These are phyloP conservation scores for Andrena minutula DNA, from an alignment of 2,888 invertebrate genomes.

Conservation along the genomic window DNA sequence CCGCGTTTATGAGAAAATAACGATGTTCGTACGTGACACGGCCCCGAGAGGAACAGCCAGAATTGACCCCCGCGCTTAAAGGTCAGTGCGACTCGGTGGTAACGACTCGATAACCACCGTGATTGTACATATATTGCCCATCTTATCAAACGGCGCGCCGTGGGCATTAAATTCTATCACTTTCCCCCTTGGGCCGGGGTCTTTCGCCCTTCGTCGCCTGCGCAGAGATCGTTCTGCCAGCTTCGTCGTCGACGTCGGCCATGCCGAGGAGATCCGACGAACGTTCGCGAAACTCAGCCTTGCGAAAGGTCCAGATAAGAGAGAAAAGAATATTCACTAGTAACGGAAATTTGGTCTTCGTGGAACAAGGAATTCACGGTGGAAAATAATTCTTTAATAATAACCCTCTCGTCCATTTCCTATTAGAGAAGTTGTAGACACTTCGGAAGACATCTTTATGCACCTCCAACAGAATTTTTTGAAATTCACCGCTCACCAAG, in stretches of 20 bases:
- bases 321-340: background rate
- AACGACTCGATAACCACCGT: conserved; percentile 74
- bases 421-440: too few species aligned
- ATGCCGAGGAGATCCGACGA: conserved; percentile 7
- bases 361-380: too few species aligned
- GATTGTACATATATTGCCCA: conserved; percentile 73
- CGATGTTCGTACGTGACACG: conserved; percentile 70
- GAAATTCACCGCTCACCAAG: background rate
- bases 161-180: conserved; percentile 72
- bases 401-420: too few species aligned
- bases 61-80: conserved; percentile 74
- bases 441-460: too few species aligned
- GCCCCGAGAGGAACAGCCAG: conserved; percentile 63
- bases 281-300: background rate
- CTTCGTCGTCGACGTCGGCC: background rate
- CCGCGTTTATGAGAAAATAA: conserved; percentile 72
- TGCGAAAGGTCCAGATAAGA: background rate
- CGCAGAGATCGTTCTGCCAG: background rate
- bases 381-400: too few species aligned
- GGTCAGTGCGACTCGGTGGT: conserved; percentile 72
- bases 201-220: conserved; percentile 17
- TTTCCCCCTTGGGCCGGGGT: conserved; percentile 43
- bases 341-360: too few species aligned
- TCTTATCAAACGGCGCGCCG: conserved; percentile 74
- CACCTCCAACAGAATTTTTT: too few species aligned